A percentile compares a stretch with the other conserved stretches of the same genome.
Evolutionary conservation across 2,888 invertebrate genomes (phyloP).

Genomic region (Acleris holmiana): DNA sequence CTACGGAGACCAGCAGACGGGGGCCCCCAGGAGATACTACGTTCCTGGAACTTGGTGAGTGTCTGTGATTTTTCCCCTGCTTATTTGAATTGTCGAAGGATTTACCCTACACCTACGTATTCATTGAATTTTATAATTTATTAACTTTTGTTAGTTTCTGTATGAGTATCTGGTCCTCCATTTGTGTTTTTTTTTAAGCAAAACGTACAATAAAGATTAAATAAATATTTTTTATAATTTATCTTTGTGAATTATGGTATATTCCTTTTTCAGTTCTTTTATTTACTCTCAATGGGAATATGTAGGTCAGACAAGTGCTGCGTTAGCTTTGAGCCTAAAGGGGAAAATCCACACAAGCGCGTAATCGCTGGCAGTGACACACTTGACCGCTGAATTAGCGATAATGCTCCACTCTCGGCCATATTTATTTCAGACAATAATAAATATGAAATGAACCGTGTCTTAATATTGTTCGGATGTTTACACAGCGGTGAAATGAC

Average conservation of each 20-base stretch:
- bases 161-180: too few relatives aligned
- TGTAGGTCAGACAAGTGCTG: constrained; percentile 54
- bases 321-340: constrained; percentile 55
- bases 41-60: too few relatives aligned
- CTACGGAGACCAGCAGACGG: too few relatives aligned
- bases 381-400: constrained; percentile 66
- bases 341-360: constrained; percentile 63
- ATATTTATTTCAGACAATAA: constrained; percentile 63
- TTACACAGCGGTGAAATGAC: constrained; percentile 39
- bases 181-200: too few relatives aligned
- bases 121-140: too few relatives aligned
- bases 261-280: background rate
- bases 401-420: constrained; percentile 60
- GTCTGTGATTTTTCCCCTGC: too few relatives aligned
- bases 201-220: too few relatives aligned
- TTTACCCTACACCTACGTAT: too few relatives aligned
- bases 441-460: constrained; percentile 59
- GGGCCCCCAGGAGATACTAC: too few relatives aligned
- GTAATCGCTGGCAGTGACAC: constrained; percentile 76
- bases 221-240: too few relatives aligned
- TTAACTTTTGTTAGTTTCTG: too few relatives aligned
- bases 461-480: constrained; percentile 44
- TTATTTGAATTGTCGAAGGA: too few relatives aligned
- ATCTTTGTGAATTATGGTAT: background rate
- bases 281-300: background rate